A percentile compares a stretch with the other conserved stretches of the same genome.
phyloP scores from a whole-genome alignment of 2,888 invertebrate genomes.

The Ophion slaviceki region DNA sequence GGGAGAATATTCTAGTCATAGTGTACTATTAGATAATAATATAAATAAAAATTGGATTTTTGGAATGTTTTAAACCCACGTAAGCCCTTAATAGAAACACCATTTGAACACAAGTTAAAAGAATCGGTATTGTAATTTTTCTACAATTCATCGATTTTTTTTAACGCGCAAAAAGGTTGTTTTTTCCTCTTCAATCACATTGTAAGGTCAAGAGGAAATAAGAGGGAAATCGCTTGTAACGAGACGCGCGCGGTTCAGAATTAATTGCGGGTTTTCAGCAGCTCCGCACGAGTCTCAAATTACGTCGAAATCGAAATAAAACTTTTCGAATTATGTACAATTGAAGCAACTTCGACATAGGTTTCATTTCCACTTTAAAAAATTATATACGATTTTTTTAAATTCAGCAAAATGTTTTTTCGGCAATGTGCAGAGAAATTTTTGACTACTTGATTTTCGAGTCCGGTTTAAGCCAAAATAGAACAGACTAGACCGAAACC shows the following conservation, averaged over 20 bases:
- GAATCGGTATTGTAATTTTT: too few species aligned
- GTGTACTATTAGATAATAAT: too few species aligned
- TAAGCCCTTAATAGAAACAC: too few species aligned
- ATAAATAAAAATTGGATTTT: background rate
- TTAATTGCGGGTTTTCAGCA: slow-evolving; percentile 21
- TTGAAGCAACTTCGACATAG: background rate
- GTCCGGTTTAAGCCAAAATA: background rate
- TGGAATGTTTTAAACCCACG: background rate
- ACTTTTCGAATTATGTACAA: background rate
- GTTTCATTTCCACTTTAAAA: background rate
- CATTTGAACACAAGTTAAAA: too few species aligned
- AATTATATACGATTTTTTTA: background rate
- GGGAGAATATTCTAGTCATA: too few species aligned
- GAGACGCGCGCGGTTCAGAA: background rate
- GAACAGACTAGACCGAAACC: background rate
- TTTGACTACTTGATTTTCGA: background rate
- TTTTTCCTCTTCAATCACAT: background rate
- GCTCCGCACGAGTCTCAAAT: background rate
- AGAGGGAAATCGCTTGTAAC: background rate
- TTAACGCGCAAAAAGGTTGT: too few species aligned
- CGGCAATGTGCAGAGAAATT: background rate
- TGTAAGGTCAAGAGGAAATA: background rate
- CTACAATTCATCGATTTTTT: too few species aligned
- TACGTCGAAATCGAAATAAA: background rate
- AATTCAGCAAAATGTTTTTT: too few species aligned